phyloP scores from a whole-genome alignment of 2,113 vertebrate species.

The Menidia beryllina region DNA sequence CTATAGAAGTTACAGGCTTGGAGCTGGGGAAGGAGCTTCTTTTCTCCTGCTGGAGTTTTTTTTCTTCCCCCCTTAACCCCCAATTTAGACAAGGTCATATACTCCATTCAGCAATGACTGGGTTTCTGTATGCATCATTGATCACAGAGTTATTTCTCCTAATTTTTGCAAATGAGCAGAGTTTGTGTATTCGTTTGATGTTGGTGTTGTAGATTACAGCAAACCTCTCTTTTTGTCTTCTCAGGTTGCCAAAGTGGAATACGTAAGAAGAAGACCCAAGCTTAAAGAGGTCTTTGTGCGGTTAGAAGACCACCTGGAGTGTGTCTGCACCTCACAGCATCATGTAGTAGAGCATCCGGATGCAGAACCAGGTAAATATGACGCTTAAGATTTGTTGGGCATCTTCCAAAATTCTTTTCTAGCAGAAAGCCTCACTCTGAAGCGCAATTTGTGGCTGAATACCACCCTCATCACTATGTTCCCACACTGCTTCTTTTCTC shows the following conservation, averaged over 20 bases:
- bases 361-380: slow-evolving; percentile 89
- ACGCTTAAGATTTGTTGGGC: not conserved
- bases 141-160: slow-evolving; percentile 50
- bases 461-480: not conserved
- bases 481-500: slow-evolving; percentile 18
- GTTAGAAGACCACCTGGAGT: slow-evolving; percentile 98
- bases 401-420: not conserved
- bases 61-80: not conserved
- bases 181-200: slow-evolving; percentile 28
- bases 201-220: slow-evolving; percentile 14
- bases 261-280: slow-evolving; percentile 93
- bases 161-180: slow-evolving; percentile 22
- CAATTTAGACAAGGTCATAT: slow-evolving; percentile 51
- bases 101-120: slow-evolving; percentile 51
- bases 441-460: slow-evolving; percentile 13
- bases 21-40: slow-evolving; percentile 50
- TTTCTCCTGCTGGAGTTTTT: slow-evolving; percentile 60
- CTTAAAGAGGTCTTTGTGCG: slow-evolving; percentile 97
- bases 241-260: slow-evolving; percentile 98
- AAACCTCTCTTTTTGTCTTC: slow-evolving; percentile 40
- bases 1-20: slow-evolving; percentile 59
- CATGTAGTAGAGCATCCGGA: slow-evolving; percentile 90
- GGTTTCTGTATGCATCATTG: slow-evolving; percentile 59
- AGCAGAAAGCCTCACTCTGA: not conserved
- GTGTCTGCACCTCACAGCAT: slow-evolving; percentile 88